Percentiles rank a stretch among this genome's conserved stretches.
These are phyloP conservation scores for Himalopsyche japonica DNA, from an alignment of 2,888 invertebrate species.

Conservation along the genomic window DNA sequence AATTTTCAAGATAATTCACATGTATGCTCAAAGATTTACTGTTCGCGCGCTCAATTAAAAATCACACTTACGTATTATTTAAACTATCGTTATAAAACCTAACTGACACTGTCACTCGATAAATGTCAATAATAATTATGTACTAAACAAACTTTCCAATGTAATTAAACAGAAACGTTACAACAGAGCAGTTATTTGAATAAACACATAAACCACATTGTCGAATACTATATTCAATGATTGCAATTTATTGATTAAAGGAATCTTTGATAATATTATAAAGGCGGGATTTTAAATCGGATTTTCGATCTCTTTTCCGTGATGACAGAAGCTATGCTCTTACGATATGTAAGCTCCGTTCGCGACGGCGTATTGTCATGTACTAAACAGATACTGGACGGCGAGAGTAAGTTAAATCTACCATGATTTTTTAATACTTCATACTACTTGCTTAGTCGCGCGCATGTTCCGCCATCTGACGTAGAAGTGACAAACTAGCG, in stretches of 20 bases:
- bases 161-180: neutral
- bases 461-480: neutral
- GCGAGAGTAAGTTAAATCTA: neutral
- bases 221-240: neutral
- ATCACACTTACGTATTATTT: neutral
- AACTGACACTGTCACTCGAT: neutral
- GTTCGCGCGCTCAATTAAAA: neutral
- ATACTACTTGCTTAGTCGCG: neutral
- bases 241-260: neutral
- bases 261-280: neutral
- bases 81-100: neutral
- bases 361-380: constrained; percentile 21
- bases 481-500: neutral
- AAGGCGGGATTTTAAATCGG: constrained; percentile 21
- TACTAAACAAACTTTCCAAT: neutral
- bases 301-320: constrained; percentile 19
- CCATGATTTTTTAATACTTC: neutral
- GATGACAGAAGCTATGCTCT: neutral
- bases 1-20: neutral
- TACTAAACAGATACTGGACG: constrained; percentile 8
- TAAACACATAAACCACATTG: neutral
- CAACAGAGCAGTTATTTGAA: neutral
- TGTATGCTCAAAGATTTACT: neutral
- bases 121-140: neutral
- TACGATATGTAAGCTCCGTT: neutral